Conservation (phyloP, 1,140 invertebrate species). For the Camponotus floridanus region DNA sequence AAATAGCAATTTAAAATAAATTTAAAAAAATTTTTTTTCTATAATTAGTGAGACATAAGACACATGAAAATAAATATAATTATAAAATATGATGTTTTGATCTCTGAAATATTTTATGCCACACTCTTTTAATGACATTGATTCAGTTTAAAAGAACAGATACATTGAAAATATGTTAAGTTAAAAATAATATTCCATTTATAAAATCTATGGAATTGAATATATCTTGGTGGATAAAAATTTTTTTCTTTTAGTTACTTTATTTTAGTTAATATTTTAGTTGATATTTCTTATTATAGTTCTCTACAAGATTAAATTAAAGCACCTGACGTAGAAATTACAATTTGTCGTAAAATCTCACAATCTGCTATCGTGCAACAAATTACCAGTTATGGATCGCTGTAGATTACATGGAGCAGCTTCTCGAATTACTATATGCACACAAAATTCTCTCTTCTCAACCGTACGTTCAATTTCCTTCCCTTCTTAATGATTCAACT, state of each 20-base stretch:
- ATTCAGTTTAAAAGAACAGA: no score
- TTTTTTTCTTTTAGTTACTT: background rate
- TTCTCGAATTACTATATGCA: conserved; percentile 48
- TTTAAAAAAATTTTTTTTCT: no score
- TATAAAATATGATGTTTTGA: background rate
- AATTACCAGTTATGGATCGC: conserved; percentile 35
- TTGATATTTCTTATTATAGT: background rate
- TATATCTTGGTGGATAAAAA: conserved; percentile 8
- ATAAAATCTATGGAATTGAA: background rate
- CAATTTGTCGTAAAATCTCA: conserved; percentile 21
- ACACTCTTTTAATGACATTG: background rate
- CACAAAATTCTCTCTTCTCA: conserved; percentile 29
- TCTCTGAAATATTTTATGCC: background rate
- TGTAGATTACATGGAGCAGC: conserved; percentile 27
- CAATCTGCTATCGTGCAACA: conserved; percentile 19
- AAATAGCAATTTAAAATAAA: no score
- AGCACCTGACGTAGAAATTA: conserved; percentile 28
- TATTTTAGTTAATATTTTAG: conserved; percentile 31
- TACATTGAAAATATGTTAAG: no score
- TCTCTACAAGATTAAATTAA: conserved; percentile 25
- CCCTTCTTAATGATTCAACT: conserved; percentile 52
- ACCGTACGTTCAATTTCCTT: conserved; percentile 14
- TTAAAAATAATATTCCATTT: background rate
- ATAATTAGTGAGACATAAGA: no score
- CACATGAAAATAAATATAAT: no score